Evolutionary conservation across 2,797 vertebrate genomes (phyloP), one percentile per base, ranked within the genome.

Genomic region (Psittacula echo): DNA sequence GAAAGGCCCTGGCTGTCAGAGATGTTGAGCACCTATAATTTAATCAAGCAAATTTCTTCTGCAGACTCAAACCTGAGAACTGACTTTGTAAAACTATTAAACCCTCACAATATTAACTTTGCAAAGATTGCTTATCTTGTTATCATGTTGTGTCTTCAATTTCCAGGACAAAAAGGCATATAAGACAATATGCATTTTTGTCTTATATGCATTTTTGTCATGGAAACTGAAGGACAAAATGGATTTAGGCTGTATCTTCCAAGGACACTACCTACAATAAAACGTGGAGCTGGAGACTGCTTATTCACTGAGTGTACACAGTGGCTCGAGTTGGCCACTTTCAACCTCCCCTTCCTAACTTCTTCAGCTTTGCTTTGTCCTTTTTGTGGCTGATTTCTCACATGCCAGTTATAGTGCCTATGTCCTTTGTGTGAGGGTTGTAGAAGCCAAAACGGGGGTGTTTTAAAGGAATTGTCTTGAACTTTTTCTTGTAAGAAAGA

Each of bases 301-400:
- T 56, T 34, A 18, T 58, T 18, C 17, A 7, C 0, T 21, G 39
- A 61, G 10, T 0, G 4, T 8, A 18, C 48, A 39, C 34, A 17
- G 39, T 17, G 53, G 58, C 9, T 64, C 30, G 20, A n/a, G n/a
- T 9, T 44, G 24, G 5, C 7, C 66, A 16, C 26, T 54, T 67
- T 39, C 2, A 1, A 26, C 15, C 27, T 61, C 19, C 22, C 14
- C 27, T 29, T 87, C 26, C 60, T 64, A 82, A 60, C 39, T 48
- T 32, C 34, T 47, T 65, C 75, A 62, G 51, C 23, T 73, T 44
- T 32, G 22, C 56, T 85, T 66, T 79, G 64, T 60, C 18, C 47
- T 79, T 85, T 70, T 13, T 17, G n/a, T 13, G 64, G 30, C 8
- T 30, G 15, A 50, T 60, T 44, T 75, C 73, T 58, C 16, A 7